Conservation (phyloP, 2,113 vertebrate genomes). For the Lepus americanus region DNA sequence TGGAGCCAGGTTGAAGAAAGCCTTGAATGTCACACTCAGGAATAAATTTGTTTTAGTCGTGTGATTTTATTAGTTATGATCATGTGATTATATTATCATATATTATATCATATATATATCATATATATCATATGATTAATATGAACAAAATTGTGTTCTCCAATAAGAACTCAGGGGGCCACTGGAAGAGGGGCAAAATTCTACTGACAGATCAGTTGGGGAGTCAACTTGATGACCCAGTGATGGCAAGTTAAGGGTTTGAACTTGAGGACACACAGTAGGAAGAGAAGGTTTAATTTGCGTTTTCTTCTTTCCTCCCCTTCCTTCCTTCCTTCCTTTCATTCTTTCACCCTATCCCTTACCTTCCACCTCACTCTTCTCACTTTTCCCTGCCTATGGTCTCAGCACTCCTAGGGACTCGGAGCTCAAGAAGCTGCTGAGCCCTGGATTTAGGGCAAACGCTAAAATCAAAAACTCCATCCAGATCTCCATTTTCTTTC, state of each 20-base stretch:
- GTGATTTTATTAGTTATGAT: slow-evolving; percentile 7
- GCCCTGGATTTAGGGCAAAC: slow-evolving; percentile 25
- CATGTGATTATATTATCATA: too few species aligned
- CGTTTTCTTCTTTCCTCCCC: neutral
- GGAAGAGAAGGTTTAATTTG: neutral
- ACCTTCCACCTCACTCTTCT: neutral
- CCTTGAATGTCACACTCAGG: slow-evolving; percentile 4
- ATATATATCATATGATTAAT: neutral
- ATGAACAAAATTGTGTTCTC: slow-evolving; percentile 46
- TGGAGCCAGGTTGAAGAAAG: neutral
- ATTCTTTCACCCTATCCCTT: neutral
- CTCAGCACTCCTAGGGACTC: neutral
- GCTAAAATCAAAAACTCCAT: slow-evolving; percentile 25
- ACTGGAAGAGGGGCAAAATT: neutral
- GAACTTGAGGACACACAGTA: neutral
- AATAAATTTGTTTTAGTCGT: neutral
- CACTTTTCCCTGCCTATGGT: neutral
- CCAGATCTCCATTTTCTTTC: slow-evolving; percentile 22
- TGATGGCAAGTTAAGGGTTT: neutral
- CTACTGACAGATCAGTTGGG: neutral
- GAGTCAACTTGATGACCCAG: neutral
- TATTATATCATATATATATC: too few species aligned
- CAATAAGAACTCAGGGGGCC: neutral
- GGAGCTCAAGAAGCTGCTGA: neutral
- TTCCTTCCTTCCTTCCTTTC: neutral